Base-by-base conservation (phyloP, 2,113 vertebrate species). In the Progne subis region DNA sequence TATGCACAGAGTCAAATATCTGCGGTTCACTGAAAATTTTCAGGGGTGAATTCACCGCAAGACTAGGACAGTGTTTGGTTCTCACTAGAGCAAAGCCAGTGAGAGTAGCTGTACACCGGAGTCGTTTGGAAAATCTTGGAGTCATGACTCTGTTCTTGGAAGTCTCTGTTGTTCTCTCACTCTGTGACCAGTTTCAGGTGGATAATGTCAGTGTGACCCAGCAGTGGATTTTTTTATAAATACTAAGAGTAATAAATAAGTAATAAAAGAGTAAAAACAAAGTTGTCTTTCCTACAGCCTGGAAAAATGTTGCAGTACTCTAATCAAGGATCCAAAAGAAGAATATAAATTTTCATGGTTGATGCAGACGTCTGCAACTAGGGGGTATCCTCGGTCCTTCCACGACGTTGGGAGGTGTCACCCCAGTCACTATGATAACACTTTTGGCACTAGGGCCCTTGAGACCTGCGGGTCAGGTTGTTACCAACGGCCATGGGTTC, bases 21-120 rank as follows among this genome's bases (percentile, higher is more conserved):
- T 72, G n/a, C n/a, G 61, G 16, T 43, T 88, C 19, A n/a, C 39
- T 50, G 23, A 50, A 86, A 67, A 26, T 47, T 59, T 59, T 67
- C 7, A 7, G 32, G 46, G 24, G 2, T 25, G 57, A 14, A 46
- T 29, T 32, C 37, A 21, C 15, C 0, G 2, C 43, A 59, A 74
- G n/a, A 41, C 18, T 9, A 3, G 63, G 47, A 24, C 8, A 41
- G 10, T 14, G 25, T 88, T 90, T 78, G 25, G 7, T 24, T 84
- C 29, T 78, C 18, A 47, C 12, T 59, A 18, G 41, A 67, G 24
- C 20, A 89, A 86, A 78, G 11, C 16, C 53, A 32, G 19, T 2
- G 2, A 82, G 50, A 78, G 79, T 0, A 84, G 4, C 25, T 74
- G 26, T 49, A 78, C 0, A 1, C n/a, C 41, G 13, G 2, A 82